These are phyloP conservation scores for Unio pictorum DNA, from an alignment of 2,888 invertebrate genomes.

Conservation along the genomic window DNA sequence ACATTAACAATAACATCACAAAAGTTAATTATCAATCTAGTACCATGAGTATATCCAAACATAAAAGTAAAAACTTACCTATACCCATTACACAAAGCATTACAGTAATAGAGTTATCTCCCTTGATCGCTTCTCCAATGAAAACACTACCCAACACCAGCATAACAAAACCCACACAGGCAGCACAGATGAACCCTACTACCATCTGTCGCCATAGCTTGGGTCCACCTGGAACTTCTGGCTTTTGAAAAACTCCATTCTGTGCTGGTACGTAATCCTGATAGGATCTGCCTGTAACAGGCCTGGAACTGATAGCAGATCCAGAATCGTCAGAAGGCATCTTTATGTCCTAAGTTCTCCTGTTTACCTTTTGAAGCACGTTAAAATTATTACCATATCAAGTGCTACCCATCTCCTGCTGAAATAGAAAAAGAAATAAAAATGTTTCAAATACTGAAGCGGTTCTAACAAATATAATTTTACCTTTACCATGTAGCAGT, in stretches of 20 bases:
- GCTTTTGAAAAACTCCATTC: slow-evolving; percentile 7
- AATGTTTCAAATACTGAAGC: too few species aligned
- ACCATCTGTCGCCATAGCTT: slow-evolving; percentile 62
- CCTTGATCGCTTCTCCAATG: slow-evolving; percentile 54
- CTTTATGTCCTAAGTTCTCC: background rate
- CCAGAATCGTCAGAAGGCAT: slow-evolving; percentile 1
- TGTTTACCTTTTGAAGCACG: too few species aligned
- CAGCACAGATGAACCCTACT: slow-evolving; percentile 60
- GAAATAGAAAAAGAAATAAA: too few species aligned
- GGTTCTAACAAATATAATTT: too few species aligned
- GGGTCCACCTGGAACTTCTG: slow-evolving; percentile 36
- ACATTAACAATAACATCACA: background rate
- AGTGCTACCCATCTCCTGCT: too few species aligned
- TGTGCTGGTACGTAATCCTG: slow-evolving; percentile 3
- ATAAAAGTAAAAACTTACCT: slow-evolving; percentile 41
- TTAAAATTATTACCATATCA: too few species aligned
- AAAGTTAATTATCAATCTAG: background rate
- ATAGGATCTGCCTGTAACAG: slow-evolving; percentile 6
- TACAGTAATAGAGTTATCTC: slow-evolving; percentile 58
- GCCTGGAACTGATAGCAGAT: slow-evolving; percentile 7
- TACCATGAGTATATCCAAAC: background rate
- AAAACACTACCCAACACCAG: slow-evolving; percentile 59
- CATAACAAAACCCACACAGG: slow-evolving; percentile 58
- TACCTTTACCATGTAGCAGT: too few species aligned
- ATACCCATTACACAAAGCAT: slow-evolving; percentile 67